Base-by-base conservation (phyloP, 1,140 invertebrate species). In the Latrodectus geometricus region DNA sequence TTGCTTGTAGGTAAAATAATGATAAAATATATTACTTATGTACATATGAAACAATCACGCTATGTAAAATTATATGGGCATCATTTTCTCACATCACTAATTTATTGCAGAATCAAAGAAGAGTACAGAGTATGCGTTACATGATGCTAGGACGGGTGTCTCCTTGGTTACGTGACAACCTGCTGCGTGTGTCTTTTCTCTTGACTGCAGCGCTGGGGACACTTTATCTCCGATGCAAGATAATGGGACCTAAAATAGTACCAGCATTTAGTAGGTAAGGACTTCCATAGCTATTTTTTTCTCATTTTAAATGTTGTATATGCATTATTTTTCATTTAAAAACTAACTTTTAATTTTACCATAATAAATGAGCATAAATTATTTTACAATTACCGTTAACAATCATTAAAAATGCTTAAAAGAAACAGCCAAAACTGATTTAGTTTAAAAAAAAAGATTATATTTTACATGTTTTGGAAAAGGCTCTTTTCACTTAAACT, bases 101-200 rank as follows among this genome's bases (percentile, higher is more conserved):
- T 35, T 35, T 35, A 35, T 78, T 86, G 0, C 54, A 88, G 87
- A 78, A 78, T 15, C 78, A 74, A 52, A 20, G 78, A 12, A 35
- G 75, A 54, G 87, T 79, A 7, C 79, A 82, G 50, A 80, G 72
- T n/a, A 80, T 75, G 8, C 56, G 86, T 11, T 82, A 82, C 12
- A 90, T 94, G 65, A 91, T 95, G 66, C 92, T 92, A 80, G 93
- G 94, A 9, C 95, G 95, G 90, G 93, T 93, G n/a, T 84, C 93
- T 61, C 96, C 93, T 95, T 93, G 94, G 89, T 49, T 77, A 5
- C 93, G 92, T 68, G 94, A 95, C 88, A 95, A 95, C 23, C 94
- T 95, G 66, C 94, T 96, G 84, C 92, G 97, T 74, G 92, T 97
- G 49, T 92, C 92, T 9, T 95, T 96, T 9, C 92, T 98, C 15